Evolutionary conservation across 2,113 vertebrate species (phyloP).

Genomic region (Lasiurus borealis): DNA sequence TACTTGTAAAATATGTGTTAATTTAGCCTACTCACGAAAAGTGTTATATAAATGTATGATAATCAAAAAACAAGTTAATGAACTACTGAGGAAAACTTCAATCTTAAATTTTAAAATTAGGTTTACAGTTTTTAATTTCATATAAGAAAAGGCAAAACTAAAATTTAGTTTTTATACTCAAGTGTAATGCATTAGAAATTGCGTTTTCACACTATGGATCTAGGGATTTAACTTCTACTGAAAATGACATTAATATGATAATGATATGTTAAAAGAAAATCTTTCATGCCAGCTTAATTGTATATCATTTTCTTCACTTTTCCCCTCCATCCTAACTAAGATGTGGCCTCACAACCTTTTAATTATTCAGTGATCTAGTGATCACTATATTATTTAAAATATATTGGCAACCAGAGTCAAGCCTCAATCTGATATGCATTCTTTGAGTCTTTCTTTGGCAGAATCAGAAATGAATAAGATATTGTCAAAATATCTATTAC

Average conservation of each 20-base stretch:
- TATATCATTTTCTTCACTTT: neutral
- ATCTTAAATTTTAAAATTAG: conserved; percentile 51
- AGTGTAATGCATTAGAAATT: conserved; percentile 64
- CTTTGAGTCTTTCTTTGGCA: neutral
- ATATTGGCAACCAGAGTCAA: neutral
- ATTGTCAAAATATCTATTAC: neutral
- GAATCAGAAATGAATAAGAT: neutral
- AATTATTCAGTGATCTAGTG: neutral
- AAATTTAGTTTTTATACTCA: conserved; percentile 59
- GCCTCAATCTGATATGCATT: no score
- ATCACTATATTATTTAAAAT: conserved; percentile 10
- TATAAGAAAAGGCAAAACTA: conserved; percentile 41
- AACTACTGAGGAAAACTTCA: conserved; percentile 57
- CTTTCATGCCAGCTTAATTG: neutral
- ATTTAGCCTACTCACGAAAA: conserved; percentile 61
- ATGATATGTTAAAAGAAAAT: conserved; percentile 50
- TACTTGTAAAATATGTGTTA: conserved; percentile 59
- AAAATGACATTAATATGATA: conserved; percentile 64
- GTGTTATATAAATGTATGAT: conserved; percentile 30
- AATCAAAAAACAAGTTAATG: conserved; percentile 57
- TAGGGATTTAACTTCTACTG: neutral
- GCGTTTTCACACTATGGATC: conserved; percentile 62
- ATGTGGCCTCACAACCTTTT: neutral
- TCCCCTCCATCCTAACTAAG: neutral
- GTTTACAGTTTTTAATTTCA: conserved; percentile 24